These are phyloP conservation scores for Adelognathus sp. DNA, from an alignment of 2,888 invertebrate species.

Conservation along the genomic window DNA sequence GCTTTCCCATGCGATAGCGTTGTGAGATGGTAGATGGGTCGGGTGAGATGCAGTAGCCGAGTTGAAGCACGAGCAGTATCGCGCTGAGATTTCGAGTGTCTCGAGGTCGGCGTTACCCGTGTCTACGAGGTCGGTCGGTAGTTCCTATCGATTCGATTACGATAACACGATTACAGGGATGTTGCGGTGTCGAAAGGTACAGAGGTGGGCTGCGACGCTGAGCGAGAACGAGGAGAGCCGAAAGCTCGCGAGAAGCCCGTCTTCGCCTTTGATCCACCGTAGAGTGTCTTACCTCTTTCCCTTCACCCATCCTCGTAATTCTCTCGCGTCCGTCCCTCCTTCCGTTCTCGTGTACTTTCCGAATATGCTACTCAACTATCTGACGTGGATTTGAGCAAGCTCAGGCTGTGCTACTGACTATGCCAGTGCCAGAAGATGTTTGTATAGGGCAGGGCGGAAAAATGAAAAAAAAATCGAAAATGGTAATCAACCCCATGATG, in stretches of 20 bases:
- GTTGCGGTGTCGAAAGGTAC: constrained; percentile 46
- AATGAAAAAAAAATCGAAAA: background rate
- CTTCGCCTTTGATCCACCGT: constrained; percentile 54
- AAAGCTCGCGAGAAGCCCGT: constrained; percentile 47
- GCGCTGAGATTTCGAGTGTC: constrained; percentile 49
- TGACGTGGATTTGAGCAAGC: background rate
- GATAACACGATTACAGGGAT: constrained; percentile 57
- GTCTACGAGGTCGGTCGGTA: constrained; percentile 54
- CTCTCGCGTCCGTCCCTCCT: background rate
- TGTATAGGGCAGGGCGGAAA: background rate
- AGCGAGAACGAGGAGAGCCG: constrained; percentile 21
- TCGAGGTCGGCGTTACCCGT: constrained; percentile 33
- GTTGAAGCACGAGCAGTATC: constrained; percentile 23
- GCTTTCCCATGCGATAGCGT: background rate
- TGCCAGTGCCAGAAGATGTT: background rate
- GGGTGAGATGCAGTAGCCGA: constrained; percentile 2
- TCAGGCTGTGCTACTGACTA: background rate
- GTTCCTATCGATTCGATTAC: constrained; percentile 58
- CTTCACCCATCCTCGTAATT: constrained; percentile 29
- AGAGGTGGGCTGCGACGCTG: constrained; percentile 3
- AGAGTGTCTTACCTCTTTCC: constrained; percentile 42
- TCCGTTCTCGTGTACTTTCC: background rate
- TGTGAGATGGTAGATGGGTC: constrained; percentile 22
- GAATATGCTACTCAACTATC: background rate
- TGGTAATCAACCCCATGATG: background rate